phyloP scores from a whole-genome alignment of 37 sponge, comb jelly and placozoan species.

The Geodia barretti region DNA sequence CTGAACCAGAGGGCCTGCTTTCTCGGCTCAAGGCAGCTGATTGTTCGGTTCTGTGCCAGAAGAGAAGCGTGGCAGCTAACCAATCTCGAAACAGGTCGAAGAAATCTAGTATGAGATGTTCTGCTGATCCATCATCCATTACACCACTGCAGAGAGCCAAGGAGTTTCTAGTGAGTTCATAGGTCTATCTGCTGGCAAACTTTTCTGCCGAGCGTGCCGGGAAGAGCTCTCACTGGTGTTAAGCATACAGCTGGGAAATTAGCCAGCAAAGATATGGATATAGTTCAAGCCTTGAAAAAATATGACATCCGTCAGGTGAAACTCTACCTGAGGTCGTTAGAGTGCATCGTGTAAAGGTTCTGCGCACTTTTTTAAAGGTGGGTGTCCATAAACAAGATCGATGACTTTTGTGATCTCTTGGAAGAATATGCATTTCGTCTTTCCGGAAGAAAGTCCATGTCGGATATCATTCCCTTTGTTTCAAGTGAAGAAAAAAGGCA shows the following conservation, averaged over 20 bases:
- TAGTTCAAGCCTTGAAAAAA: not conserved
- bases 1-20: not conserved
- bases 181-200: not conserved
- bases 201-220: not conserved
- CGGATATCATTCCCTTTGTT: not conserved
- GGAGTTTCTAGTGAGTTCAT: not conserved
- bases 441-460: not conserved
- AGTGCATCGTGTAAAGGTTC: not conserved
- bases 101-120: not conserved
- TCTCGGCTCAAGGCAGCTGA: not conserved
- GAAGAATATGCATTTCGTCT: constrained; percentile 11
- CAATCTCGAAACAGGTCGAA: not conserved
- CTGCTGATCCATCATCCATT: not conserved
- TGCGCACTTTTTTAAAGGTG: constrained; percentile 14
- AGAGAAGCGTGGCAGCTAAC: not conserved
- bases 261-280: not conserved
- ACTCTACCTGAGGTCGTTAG: not conserved
- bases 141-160: not conserved
- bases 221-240: not conserved
- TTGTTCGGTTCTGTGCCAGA: not conserved
- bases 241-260: not conserved
- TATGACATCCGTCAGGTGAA: not conserved
- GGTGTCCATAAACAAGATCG: constrained; percentile 11
- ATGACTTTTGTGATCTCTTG: not conserved
- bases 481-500: not conserved